phyloP scores from a whole-genome alignment of 2,797 vertebrate species.

The Mus spretus region DNA sequence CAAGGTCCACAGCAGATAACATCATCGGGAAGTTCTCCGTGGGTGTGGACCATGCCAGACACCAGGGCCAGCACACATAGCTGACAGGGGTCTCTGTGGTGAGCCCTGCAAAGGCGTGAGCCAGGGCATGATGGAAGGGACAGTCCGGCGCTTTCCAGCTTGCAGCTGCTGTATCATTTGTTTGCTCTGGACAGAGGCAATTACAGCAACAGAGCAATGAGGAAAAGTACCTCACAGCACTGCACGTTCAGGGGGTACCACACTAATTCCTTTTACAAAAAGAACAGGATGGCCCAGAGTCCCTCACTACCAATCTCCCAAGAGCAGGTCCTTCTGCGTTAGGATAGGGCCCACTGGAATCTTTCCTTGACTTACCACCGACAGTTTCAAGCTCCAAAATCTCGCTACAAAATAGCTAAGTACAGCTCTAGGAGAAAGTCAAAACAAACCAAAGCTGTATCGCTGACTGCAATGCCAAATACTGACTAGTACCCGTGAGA shows the following conservation, averaged over 20 bases:
- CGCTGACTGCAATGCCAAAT: not conserved
- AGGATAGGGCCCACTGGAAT: not conserved
- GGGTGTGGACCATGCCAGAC: not conserved
- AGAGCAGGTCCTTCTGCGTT: not conserved
- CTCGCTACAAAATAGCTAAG: not conserved
- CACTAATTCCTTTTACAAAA: not conserved
- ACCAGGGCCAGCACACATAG: not conserved
- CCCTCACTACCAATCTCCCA: not conserved
- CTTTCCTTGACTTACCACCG: conserved; percentile 22
- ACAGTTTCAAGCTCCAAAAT: conserved; percentile 20
- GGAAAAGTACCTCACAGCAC: not conserved
- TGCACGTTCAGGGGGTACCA: not conserved
- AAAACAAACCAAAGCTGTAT: conserved; percentile 4
- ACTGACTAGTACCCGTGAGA: not conserved
- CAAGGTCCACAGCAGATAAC: not conserved
- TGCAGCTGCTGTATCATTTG: conserved; percentile 57
- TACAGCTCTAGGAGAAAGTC: not conserved
- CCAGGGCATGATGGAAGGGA: not conserved
- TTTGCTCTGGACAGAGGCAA: conserved; percentile 65
- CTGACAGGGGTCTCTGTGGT: not conserved
- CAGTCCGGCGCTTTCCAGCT: not conserved
- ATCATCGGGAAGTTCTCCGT: not conserved
- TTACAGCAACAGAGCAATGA: conserved; percentile 6
- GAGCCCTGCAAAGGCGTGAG: not conserved
- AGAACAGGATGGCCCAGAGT: not conserved